Percentiles rank a stretch among this genome's conserved stretches.
phyloP scores from a whole-genome alignment of 2,113 vertebrate genomes.

The Tretioscincus oriximinensis region DNA sequence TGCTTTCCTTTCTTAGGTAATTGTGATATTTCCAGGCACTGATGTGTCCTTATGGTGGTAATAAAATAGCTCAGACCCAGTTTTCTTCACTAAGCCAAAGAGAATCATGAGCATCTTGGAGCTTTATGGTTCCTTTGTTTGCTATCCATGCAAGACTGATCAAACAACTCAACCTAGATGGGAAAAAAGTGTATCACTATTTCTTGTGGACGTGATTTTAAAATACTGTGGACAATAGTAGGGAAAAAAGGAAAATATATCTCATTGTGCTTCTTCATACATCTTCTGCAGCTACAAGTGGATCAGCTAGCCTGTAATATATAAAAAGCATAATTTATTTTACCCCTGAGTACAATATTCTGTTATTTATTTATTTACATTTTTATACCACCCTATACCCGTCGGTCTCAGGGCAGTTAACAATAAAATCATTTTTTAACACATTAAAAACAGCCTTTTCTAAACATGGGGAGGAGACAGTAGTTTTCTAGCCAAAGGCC shows the following conservation, averaged over 20 bases:
- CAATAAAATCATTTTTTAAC: too few species aligned
- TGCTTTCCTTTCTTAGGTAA: conserved; percentile 34
- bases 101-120: conserved; percentile 2
- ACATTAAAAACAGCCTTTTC: too few species aligned
- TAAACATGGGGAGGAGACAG: too few species aligned
- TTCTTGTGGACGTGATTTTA: not conserved
- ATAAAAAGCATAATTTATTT: conserved; percentile 18
- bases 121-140: not conserved
- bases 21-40: not conserved
- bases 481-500: too few species aligned
- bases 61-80: conserved; percentile 3
- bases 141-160: conserved; percentile 31
- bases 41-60: not conserved
- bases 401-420: too few species aligned
- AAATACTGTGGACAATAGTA: not conserved
- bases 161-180: conserved; percentile 14
- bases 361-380: too few species aligned
- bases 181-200: conserved; percentile 60
- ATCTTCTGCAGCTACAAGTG: conserved; percentile 32
- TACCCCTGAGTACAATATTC: not conserved
- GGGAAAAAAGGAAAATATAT: conserved; percentile 10
- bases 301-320: conserved; percentile 75
- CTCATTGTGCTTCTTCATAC: conserved; percentile 19
- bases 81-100: conserved; percentile 50
- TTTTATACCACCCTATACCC: too few species aligned